Evolutionary conservation across 2,888 invertebrate species (phyloP).

Genomic region (Drosophila paramelanica): DNA sequence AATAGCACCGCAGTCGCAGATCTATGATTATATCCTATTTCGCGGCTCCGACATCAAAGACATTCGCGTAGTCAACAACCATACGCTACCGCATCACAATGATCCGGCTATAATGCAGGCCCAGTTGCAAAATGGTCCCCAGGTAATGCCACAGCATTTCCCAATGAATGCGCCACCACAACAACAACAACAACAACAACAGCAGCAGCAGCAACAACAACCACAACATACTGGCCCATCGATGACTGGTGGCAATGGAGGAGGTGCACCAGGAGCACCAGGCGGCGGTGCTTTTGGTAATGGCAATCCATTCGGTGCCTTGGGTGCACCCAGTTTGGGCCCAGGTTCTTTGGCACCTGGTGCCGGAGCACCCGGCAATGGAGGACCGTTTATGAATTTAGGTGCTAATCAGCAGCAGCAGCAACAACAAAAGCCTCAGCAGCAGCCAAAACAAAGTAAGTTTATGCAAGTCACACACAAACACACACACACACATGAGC

Average conservation of each 20-base stretch:
- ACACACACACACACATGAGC: neutral
- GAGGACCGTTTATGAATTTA: constrained; percentile 83
- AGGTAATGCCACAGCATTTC: constrained; percentile 86
- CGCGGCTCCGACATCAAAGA: constrained; percentile 99
- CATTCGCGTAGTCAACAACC: constrained; percentile 97
- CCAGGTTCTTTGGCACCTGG: constrained; percentile 83
- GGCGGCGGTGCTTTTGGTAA: constrained; percentile 78
- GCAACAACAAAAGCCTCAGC: constrained; percentile 84
- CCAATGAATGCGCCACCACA: constrained; percentile 86
- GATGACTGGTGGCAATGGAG: constrained; percentile 76
- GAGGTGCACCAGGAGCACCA: constrained; percentile 83
- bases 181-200: constrained; percentile 70
- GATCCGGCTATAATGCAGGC: constrained; percentile 99
- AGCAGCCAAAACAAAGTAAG: constrained; percentile 88
- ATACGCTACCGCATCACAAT: constrained; percentile 93
- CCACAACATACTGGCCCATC: constrained; percentile 61
- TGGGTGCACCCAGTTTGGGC: constrained; percentile 84
- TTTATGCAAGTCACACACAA: constrained; percentile 79
- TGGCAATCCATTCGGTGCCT: constrained; percentile 83
- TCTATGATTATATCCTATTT: constrained; percentile 99
- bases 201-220: constrained; percentile 61
- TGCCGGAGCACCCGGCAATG: constrained; percentile 79
- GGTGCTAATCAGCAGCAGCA: constrained; percentile 78
- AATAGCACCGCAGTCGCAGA: constrained; percentile 98
- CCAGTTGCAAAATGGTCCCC: constrained; percentile 89